Base-by-base conservation (phyloP, 2,113 vertebrate species). In the Trematocara macrostoma region DNA sequence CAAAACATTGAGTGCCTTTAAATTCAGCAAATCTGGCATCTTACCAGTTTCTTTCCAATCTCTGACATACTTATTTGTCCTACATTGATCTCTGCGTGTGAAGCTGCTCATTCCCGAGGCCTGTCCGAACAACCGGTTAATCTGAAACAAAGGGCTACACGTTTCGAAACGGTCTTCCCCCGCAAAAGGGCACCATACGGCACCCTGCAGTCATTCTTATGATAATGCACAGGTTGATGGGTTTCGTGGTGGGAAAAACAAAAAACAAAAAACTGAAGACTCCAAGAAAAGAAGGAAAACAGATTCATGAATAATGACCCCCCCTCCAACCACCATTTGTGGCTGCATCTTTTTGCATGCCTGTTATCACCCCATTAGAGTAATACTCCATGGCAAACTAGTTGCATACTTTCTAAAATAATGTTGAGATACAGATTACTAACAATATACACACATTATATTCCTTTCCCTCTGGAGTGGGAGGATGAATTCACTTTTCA, bases 61-160 rank as follows among this genome's bases (percentile, higher is more conserved):
- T 51, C 80, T 35, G 11, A 40, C 34, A 29, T 74, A 18, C 45
- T 79, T 57, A 92, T 92, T 90, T 76, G 84, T 83, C 78, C 67
- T 35, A 23, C 85, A 47, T 67, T 84, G 89, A 94, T 93, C 90
- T 85, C 85, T 56, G 69, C 26, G 11, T 91, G 89, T 82, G 89
- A 96, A 93, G 35, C 56, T 67, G 51, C 64, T 87, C 82, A 55
- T 85, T 87, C 64, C 81, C 84, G 49, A 49, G 55, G 47, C 53
- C 93, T 67, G 94, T 95, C 95, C 88, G 95, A 94, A 96, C 93
- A 90, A 92, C 86, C 80, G 49, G 93, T 82, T 96, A 78, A 93
- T 94, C 95, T 88, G 76, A 83, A 95, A 95, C 94, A 96, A 93
- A 93, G 45, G 67, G 80, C 85, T 79, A 91, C 93, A 90, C 87